phyloP scores from a whole-genome alignment of 2,113 vertebrate species.

The Hemicordylus capensis region DNA sequence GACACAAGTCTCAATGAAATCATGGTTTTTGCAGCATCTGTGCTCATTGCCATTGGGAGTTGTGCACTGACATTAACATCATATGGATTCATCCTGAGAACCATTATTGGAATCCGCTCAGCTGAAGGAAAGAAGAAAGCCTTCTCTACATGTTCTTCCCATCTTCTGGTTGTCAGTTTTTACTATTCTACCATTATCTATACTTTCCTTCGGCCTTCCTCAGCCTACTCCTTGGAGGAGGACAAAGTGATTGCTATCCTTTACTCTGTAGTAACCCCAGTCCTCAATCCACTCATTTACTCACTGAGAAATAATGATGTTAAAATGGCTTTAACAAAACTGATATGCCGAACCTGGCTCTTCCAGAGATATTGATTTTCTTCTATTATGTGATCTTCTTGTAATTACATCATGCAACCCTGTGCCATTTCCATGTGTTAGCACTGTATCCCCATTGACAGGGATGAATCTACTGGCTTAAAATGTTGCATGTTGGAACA shows the following conservation, averaged over 20 bases:
- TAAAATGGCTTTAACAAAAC: background rate
- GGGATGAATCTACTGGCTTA: too few species aligned
- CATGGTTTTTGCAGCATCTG: constrained; percentile 51
- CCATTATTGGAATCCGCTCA: constrained; percentile 49
- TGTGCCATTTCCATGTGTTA: background rate
- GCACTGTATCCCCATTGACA: background rate
- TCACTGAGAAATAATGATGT: constrained; percentile 24
- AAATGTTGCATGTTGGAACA: background rate
- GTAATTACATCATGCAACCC: background rate
- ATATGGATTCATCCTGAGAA: constrained; percentile 54
- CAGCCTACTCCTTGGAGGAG: constrained; percentile 28
- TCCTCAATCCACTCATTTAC: constrained; percentile 19
- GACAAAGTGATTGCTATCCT: constrained; percentile 26
- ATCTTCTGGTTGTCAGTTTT: constrained; percentile 56
- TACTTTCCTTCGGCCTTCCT: constrained; percentile 58
- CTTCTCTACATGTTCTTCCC: constrained; percentile 62
- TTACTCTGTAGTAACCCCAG: constrained; percentile 20
- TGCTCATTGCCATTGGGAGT: constrained; percentile 46
- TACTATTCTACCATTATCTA: constrained; percentile 59
- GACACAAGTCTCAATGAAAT: constrained; percentile 42
- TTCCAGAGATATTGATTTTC: background rate
- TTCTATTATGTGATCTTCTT: background rate
- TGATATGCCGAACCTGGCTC: background rate
- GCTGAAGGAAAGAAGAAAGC: constrained; percentile 47
- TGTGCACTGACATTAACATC: constrained; percentile 50